Conservation (phyloP, 2,797 vertebrate genomes). For the Halcyon chelicuti region DNA sequence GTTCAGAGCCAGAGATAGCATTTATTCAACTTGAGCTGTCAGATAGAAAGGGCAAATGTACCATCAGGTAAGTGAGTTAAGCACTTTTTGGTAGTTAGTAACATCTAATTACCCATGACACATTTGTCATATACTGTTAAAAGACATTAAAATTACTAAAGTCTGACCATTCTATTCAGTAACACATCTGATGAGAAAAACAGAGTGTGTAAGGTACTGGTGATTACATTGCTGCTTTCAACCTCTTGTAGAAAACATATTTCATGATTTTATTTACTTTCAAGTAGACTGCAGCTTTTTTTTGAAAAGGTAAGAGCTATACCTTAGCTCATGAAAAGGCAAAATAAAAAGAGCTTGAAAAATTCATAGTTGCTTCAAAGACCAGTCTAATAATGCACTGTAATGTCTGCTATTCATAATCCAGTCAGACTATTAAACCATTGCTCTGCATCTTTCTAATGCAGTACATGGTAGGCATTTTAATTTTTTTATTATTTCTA, state of each 20-base stretch:
- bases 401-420: background rate
- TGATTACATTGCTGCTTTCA: background rate
- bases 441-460: background rate
- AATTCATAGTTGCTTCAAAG: background rate
- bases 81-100: conserved; percentile 14
- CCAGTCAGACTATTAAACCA: background rate
- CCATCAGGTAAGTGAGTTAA: background rate
- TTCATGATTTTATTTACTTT: background rate
- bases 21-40: conserved; percentile 52
- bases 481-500: background rate
- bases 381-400: background rate
- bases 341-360: conserved; percentile 18
- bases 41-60: conserved; percentile 34
- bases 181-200: background rate
- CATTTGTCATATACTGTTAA: conserved; percentile 37
- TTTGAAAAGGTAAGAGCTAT: background rate
- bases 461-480: background rate
- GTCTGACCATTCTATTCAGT: background rate
- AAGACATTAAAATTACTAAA: conserved; percentile 49
- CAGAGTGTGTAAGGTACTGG: background rate
- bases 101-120: conserved; percentile 52
- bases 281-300: background rate
- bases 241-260: background rate
- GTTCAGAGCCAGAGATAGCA: background rate
- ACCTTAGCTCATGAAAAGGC: background rate